Base-by-base conservation (phyloP, 2,888 invertebrate genomes). In the Tromatobia lineatoria region DNA sequence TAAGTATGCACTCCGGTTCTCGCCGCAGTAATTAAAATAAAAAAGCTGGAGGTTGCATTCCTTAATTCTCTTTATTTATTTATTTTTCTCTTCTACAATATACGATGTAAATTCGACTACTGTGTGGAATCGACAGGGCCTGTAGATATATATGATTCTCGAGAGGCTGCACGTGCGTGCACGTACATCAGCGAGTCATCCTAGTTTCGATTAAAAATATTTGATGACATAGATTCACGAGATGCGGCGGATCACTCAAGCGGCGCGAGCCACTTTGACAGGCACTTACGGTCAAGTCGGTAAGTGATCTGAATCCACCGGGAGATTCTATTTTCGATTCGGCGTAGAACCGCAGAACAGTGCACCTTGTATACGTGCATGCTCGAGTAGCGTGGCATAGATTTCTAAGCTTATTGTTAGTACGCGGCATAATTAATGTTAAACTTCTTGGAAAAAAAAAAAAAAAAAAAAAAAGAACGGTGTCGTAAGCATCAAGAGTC, bases 401-500 rank as follows among this genome's bases (percentile, higher is more conserved):
- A 71, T 82, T n/a, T 64, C 20, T 67, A 83, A 83, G 77, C 71
- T 80, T 71, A 54, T 76, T 45, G 52, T 82, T 73, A 82, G 61
- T 69, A 79, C 54, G 82, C 74, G 82, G 82, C 86, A 84, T 84
- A 84, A 86, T 86, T 74, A 80, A 74, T 70, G n/a, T 77, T 67
- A 52, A 67, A 70, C 34, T 69, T 74, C 79, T 45, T 54, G 29
- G 4, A 29, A 29, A 2, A 29, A 29, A 29, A 29, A 29, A 29
- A 29, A 29, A 29, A 29, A 4, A 29, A 29, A 29, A 29, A 29
- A 29, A 20, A 38, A n/a, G n/a, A 57, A 23, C 20, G 23, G 54
- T 23, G 45, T 23, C 23, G 76, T 15, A 4, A 75, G 3, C 54
- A 79, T 67, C 45, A 64, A 38, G 38, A 34, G 29, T 34, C 42